Evolutionary conservation across 1,140 invertebrate species (phyloP), one percentile per base, ranked within the genome.

Genomic region (Plutomurus gul): DNA sequence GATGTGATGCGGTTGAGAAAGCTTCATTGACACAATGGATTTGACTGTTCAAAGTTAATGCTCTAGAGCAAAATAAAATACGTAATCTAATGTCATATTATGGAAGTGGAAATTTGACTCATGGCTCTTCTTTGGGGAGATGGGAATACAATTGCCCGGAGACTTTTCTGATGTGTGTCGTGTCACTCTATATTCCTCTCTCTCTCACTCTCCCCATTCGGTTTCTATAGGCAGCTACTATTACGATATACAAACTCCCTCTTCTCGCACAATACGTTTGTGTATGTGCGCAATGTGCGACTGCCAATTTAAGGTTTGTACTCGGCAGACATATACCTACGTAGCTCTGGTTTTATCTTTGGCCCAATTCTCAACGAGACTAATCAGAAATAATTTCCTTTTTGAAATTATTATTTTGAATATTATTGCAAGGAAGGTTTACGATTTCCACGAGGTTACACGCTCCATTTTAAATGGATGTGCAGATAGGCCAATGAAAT

Each of bases 31-130:
- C 56, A 65, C 30, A 65, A 65, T 27, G 56, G 56, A 65, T 65
- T 65, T 65, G 56, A 65, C 27, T 65, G 27, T n/a, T 65, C 56
- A 65, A 65, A 65, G 56, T 36, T 65, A 65, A 65, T 65, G 56
- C 56, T 65, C 56, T 33, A 65, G 56, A 65, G 56, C 27, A 65
- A 65, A 65, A 65, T 65, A 65, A 65, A 65, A 65, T 65, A 65
- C 27, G 56, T 65, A 65, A 65, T 65, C 56, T 65, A 65, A 65
- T 33, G 56, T 65, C 27, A 65, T 65, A 65, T 65, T 65, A 65
- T 65, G 56, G 36, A 30, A 65, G 56, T 65, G 56, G 56, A 65
- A 65, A 65, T 65, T 65, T 65, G 56, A 65, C 56, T 65, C 56
- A 65, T 65, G 56, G 56, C 27, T 65, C 13, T 65, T 30, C 56